Base-by-base conservation (phyloP, 1,140 invertebrate species). In the Eupeodes corollae region DNA sequence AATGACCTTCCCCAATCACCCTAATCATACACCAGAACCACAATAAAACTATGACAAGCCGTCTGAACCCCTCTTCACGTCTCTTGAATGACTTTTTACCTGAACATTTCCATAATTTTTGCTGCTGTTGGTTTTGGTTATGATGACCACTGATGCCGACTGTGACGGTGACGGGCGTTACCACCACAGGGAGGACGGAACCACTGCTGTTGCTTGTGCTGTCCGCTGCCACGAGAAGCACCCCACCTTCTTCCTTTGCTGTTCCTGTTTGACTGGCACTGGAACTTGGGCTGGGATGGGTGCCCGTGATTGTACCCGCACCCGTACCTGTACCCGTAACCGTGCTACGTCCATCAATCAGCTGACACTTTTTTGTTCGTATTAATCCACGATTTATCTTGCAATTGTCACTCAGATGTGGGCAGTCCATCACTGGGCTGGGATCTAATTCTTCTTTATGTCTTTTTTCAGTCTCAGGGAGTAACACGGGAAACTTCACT, bases 391-490 rank as follows among this genome's bases (percentile, higher is more conserved):
- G 69, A 56, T 68, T 69, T 57, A 74, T 67, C 59, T 73, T 74
- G 56, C 77, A 71, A 70, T 75, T 73, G 68, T 75, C 73, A 66
- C 69, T 70, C 54, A 77, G 72, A 70, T 78, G 75, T 58, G 73
- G 69, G 68, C 75, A 77, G 72, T 77, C 75, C 76, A 77, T 78
- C 2, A 12, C 16, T 41, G 5, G 6, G 12, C 16, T 41, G 3
- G 21, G 3, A n/a, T n/a, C n/a, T n/a, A n/a, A n/a, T n/a, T n/a
- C n/a, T n/a, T n/a, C n/a, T n/a, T n/a, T n/a, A n/a, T n/a, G n/a
- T n/a, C n/a, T n/a, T n/a, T n/a, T n/a, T n/a, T n/a, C n/a, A n/a
- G n/a, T n/a, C n/a, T n/a, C n/a, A n/a, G n/a, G n/a, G n/a, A n/a
- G n/a, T n/a, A n/a, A n/a, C n/a, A n/a, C n/a, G n/a, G n/a, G n/a